Evolutionary conservation across 2,888 invertebrate genomes (phyloP), one percentile per base, ranked within the genome.

Genomic region (Leptopilina syphax): DNA sequence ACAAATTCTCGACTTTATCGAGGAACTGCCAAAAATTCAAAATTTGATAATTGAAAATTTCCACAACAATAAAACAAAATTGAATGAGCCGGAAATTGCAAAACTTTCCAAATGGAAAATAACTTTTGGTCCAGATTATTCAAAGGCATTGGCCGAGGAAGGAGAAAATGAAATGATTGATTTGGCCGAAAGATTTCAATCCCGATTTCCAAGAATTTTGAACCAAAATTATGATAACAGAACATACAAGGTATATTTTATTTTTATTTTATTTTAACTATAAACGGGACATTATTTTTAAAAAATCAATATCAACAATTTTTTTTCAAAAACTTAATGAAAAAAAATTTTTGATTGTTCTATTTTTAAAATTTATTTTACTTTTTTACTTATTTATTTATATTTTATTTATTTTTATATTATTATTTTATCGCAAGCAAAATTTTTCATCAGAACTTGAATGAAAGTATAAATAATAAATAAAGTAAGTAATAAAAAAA

Each of bases 111-210:
- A 93, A 41, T 97, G 97, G 97, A 91, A 92, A 66, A 91, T 92
- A 77, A 90, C 92, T 76, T 89, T 95, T 13, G 91, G 93, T 47
- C 85, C 91, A 10, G 92, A 93, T 0, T 92, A 95, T 81, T 93
- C 94, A 67, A 96, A 95, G 88, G 92, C 92, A 84, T 91, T 97
- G 67, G 94, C 95, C 0, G 91, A 93, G n/a, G 96, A 96, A 90
- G 97, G 97, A 0, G 95, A 95, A 88, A 94, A 95, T 88, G 97
- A 97, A 92, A 94, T 96, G 93, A 91, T 95, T 50, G 93, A 94
- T 77, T 91, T 97, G 34, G 97, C 95, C 13, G 95, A 95, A 89
- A 93, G 97, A 86, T 95, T 95, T 93, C 95, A 96, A 85, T 93
- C 94, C 18, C 93, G 96, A 85, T 96, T 96, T 89, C 95, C 96